Evolutionary conservation across 2,113 vertebrate species (phyloP).

Genomic region (Ciconia stormi): DNA sequence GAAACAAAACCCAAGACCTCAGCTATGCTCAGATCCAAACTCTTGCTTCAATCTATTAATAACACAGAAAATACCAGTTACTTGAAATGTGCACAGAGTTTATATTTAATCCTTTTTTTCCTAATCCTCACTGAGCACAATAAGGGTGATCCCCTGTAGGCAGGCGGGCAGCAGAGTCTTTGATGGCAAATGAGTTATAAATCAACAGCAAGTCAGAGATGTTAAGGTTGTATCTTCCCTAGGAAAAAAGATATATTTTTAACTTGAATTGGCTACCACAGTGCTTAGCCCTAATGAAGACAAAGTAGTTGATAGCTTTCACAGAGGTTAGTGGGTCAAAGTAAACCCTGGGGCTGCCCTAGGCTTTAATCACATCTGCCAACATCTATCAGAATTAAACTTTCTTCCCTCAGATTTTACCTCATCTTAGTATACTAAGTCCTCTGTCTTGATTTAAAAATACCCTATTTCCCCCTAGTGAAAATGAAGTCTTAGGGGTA

Average conservation of each 20-base stretch:
- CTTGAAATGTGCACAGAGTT: not conserved
- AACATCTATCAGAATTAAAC: not conserved
- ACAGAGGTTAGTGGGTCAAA: not conserved
- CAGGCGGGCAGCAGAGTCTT: not conserved
- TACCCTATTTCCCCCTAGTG: not conserved
- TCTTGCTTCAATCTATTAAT: not conserved
- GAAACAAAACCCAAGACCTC: not conserved
- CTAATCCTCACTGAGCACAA: not conserved
- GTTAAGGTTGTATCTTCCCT: not conserved
- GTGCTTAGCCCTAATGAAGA: not conserved
- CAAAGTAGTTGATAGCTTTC: slow-evolving; percentile 6
- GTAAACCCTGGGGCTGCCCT: not conserved
- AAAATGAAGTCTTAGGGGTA: not conserved
- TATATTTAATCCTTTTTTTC: not conserved
- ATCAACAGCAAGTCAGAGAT: not conserved
- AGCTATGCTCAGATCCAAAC: not conserved
- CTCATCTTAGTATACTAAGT: not conserved
- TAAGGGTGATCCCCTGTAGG: not conserved
- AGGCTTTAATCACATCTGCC: not conserved
- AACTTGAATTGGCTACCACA: not conserved
- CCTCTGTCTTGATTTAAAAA: slow-evolving; percentile 16
- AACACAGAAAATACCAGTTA: not conserved
- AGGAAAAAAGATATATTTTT: not conserved
- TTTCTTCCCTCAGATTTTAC: not conserved
- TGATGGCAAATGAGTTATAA: not conserved